phyloP scores from a whole-genome alignment of 2,113 vertebrate species.

The Prochilodus magdalenae region DNA sequence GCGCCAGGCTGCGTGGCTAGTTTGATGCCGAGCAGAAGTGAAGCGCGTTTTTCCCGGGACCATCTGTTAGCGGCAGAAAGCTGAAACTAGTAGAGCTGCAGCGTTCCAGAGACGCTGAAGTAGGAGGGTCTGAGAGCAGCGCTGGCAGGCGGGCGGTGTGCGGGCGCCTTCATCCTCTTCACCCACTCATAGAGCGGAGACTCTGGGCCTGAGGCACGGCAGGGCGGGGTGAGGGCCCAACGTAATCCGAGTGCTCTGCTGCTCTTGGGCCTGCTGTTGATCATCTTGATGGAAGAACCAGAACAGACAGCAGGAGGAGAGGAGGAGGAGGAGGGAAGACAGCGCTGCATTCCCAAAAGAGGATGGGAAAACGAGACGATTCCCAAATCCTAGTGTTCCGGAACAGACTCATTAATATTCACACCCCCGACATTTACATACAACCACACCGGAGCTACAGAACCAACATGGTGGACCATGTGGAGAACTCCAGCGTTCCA shows the following conservation, averaged over 20 bases:
- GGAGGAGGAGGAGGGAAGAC: no score
- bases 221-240: neutral
- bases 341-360: no score
- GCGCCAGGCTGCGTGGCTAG: neutral
- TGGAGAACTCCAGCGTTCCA: no score
- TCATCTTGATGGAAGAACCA: no score
- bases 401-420: no score
- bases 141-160: neutral
- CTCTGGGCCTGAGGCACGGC: neutral
- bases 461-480: no score
- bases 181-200: neutral
- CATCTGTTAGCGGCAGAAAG: neutral
- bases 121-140: neutral
- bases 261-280: no score
- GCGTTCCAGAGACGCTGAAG: neutral
- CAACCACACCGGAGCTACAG: no score
- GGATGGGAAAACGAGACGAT: no score
- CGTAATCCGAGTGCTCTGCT: neutral
- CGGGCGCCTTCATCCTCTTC: neutral
- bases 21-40: slow-evolving; percentile 4
- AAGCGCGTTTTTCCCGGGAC: neutral
- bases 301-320: no score
- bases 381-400: no score
- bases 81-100: neutral
- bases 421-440: no score